Base-by-base conservation (phyloP, 2,113 vertebrate genomes). In the Nyctereutes procyonoides region DNA sequence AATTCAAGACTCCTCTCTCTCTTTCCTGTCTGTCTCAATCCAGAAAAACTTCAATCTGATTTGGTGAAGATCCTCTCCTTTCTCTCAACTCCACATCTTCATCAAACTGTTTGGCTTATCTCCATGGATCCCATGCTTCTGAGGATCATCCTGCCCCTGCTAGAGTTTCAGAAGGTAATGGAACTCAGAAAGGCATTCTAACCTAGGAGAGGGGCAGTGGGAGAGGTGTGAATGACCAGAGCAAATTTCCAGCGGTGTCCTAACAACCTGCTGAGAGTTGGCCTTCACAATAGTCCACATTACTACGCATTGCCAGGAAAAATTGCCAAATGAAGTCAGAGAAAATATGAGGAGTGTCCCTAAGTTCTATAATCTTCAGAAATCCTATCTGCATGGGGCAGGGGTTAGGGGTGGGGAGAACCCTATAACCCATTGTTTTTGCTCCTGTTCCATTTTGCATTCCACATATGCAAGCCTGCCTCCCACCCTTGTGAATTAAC, bases 1-100 rank as follows among this genome's bases (percentile, higher is more conserved):
- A 99, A 92, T 97, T 99, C 1, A 98, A 99, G 51, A 30, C 43
- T 51, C 48, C 5, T 30, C 26, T 30, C 74, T 51, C 74, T 51
- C 74, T 51, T 38, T 30, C 32, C 63, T 26, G 1, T n/a, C 74
- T 58, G 5, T 35, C 30, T 28, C 58, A 55, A 8, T 28, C 35
- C 10, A 55, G 26, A 55, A 82, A 90, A 90, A 62, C 6, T 26
- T 79, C 9, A 9, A 6, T 55, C 14, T 62, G 80, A 38, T 77
- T 26, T 62, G 9, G 14, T 13, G 17, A 58, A 85, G 67, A 95
- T 8, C 38, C 5, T 74, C 22, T 69, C 43, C 2, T 11, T 56
- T 58, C 26, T 56, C 8, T 10, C 9, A 5, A 20, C 48, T 28
- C 28, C 1, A 2, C 2, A 13, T 17, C 15, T 20, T 8, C 38